Conservation (phyloP, 2,888 invertebrate genomes). For the Drosophila basisetae region DNA sequence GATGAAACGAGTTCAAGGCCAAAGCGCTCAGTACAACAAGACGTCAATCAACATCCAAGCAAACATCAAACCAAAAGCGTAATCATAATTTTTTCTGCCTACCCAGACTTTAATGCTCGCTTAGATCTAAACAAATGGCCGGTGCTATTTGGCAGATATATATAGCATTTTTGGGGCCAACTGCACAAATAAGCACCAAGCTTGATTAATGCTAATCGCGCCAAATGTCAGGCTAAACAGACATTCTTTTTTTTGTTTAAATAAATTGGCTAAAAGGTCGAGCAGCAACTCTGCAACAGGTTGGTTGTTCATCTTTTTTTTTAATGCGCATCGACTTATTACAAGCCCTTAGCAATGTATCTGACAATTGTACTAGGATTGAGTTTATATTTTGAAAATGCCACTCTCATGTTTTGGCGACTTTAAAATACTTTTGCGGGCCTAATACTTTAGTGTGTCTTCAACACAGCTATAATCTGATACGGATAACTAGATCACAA, state of each 20-base stretch:
- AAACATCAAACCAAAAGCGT: constrained; percentile 34
- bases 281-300: constrained; percentile 1
- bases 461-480: background rate
- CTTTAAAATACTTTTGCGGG: background rate
- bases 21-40: constrained; percentile 46
- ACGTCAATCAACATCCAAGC: constrained; percentile 53
- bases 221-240: constrained; percentile 62
- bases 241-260: constrained; percentile 32
- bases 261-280: constrained; percentile 64
- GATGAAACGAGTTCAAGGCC: constrained; percentile 71
- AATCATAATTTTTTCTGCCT: constrained; percentile 45
- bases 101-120: constrained; percentile 12
- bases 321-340: constrained; percentile 1
- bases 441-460: background rate
- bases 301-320: constrained; percentile 8
- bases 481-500: no score
- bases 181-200: constrained; percentile 31
- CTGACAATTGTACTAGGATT: background rate
- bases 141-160: constrained; percentile 58
- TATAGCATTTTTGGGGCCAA: constrained; percentile 51
- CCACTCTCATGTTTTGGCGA: background rate
- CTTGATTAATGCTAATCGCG: constrained; percentile 80
- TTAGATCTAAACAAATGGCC: constrained; percentile 39
- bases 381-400: background rate
- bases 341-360: background rate